Conservation (phyloP, 2,113 vertebrate genomes). For the Stercorarius parasiticus region DNA sequence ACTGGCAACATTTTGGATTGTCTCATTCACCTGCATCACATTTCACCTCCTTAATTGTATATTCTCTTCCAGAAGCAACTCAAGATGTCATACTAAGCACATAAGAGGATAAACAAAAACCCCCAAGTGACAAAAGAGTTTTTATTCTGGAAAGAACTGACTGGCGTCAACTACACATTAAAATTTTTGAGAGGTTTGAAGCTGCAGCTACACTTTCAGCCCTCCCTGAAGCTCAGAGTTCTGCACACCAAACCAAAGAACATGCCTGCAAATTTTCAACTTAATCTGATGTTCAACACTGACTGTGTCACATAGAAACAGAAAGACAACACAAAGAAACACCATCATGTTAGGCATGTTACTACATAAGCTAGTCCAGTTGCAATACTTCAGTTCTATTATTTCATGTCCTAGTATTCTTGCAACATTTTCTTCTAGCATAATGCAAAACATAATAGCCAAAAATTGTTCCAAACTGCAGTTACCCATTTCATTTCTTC, state of each 20-base stretch:
- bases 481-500: neutral
- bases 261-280: neutral
- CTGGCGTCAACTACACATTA: neutral
- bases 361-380: neutral
- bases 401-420: neutral
- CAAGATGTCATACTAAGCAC: neutral
- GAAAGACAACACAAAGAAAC: slow-evolving; percentile 55
- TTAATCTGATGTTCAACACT: slow-evolving; percentile 11
- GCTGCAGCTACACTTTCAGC: neutral
- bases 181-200: neutral
- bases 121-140: neutral
- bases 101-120: neutral
- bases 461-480: neutral
- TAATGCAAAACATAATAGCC: neutral
- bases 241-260: neutral
- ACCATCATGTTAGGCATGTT: neutral
- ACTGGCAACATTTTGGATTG: neutral
- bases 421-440: neutral
- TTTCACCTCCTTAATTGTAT: neutral
- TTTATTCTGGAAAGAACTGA: neutral
- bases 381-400: neutral
- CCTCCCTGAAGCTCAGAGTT: neutral
- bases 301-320: slow-evolving; percentile 19
- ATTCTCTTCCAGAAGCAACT: neutral
- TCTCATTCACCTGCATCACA: neutral